Conservation (phyloP, 1,140 invertebrate genomes). For the Drosophila sechellia region DNA sequence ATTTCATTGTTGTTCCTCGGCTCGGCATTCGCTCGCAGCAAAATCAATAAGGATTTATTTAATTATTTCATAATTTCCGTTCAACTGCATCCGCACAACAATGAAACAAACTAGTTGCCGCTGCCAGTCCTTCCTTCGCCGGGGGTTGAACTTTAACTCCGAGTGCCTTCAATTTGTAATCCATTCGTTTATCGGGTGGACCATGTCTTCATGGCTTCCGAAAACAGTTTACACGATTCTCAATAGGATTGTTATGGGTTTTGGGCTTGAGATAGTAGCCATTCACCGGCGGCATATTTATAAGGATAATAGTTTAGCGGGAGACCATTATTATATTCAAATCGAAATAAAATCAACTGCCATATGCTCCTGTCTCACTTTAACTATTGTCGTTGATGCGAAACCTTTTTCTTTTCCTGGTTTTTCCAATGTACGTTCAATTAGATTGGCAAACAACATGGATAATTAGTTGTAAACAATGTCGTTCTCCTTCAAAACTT, state of each 20-base stretch:
- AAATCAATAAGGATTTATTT: slow-evolving; percentile 42
- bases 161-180: neutral
- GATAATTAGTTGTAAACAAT: too few relatives aligned
- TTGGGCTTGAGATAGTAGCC: neutral
- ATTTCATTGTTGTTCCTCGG: slow-evolving; percentile 28
- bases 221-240: neutral
- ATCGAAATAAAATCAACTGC: too few relatives aligned
- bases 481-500: too few relatives aligned
- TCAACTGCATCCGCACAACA: slow-evolving; percentile 19
- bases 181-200: neutral
- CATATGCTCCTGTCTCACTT: too few relatives aligned
- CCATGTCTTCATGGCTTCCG: neutral
- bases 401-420: too few relatives aligned
- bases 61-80: slow-evolving; percentile 48
- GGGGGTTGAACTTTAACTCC: neutral
- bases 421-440: too few relatives aligned
- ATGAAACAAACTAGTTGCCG: slow-evolving; percentile 1
- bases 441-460: too few relatives aligned
- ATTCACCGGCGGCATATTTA: neutral
- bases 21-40: slow-evolving; percentile 4
- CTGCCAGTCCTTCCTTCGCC: neutral
- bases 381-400: too few relatives aligned
- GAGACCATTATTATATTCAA: too few relatives aligned
- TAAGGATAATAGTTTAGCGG: neutral
- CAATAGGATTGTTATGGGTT: neutral